Evolutionary conservation across 2,888 invertebrate genomes (phyloP).

Genomic region (Tricholauxania praeusta): DNA sequence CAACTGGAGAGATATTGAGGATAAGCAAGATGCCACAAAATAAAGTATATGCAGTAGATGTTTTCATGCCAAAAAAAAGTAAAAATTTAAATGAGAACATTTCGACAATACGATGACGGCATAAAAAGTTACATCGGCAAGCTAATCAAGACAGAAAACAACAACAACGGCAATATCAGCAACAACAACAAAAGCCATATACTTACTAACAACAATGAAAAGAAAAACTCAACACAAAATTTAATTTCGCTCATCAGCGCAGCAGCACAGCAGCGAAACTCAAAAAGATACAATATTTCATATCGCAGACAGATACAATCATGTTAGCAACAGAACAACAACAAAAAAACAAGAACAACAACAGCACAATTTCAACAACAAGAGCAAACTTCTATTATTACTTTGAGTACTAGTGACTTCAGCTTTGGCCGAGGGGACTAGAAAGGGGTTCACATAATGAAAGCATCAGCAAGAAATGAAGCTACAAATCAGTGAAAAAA

Average conservation of each 20-base stretch:
- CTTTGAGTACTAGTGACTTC: constrained; percentile 5
- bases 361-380: constrained; percentile 5
- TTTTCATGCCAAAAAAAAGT: too few species aligned
- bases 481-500: constrained; percentile 10
- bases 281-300: constrained; percentile 24
- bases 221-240: constrained; percentile 4
- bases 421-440: too few species aligned
- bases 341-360: background rate
- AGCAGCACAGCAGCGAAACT: constrained; percentile 1
- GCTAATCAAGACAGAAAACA: constrained; percentile 1
- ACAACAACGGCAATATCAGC: background rate
- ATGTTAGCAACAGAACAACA: constrained; percentile 18
- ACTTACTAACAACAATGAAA: background rate
- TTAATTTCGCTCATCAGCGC: constrained; percentile 7
- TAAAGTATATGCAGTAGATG: too few species aligned
- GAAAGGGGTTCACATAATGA: too few species aligned
- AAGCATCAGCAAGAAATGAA: background rate
- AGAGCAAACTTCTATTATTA: constrained; percentile 4
- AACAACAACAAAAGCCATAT: background rate
- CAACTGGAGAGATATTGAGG: too few species aligned
- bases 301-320: constrained; percentile 17
- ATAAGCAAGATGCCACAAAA: too few species aligned
- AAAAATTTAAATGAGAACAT: too few species aligned
- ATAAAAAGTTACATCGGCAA: constrained; percentile 9
- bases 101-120: background rate